Evolutionary conservation across 1,140 invertebrate genomes (phyloP).

Genomic region (Lutraria rhynchaena): DNA sequence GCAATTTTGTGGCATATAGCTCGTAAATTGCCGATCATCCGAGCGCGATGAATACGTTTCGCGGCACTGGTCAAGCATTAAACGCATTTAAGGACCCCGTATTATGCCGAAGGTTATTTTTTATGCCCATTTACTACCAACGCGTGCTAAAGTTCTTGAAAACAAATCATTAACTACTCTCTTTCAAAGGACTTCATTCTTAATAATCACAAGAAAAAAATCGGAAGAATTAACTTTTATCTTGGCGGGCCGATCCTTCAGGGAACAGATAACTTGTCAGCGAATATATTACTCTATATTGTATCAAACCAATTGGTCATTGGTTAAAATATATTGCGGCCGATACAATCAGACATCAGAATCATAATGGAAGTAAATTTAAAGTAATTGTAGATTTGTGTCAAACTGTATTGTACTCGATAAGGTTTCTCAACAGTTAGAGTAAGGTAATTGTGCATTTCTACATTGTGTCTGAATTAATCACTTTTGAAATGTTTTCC

Average conservation of each 20-base stretch:
- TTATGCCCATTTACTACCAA: conserved; percentile 41
- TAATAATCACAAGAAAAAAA: too few relatives aligned
- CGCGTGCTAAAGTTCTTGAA: conserved; percentile 34
- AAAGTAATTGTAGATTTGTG: conserved; percentile 44
- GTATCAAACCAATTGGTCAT: too few relatives aligned
- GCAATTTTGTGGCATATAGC: conserved; percentile 55
- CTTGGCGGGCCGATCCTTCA: not conserved
- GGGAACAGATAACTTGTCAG: not conserved
- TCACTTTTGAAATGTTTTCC: too few relatives aligned
- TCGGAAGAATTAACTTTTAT: not conserved
- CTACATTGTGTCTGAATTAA: not conserved
- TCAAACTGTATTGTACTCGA: too few relatives aligned
- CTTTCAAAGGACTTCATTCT: conserved; percentile 16
- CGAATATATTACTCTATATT: not conserved
- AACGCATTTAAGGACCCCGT: conserved; percentile 26
- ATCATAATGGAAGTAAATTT: conserved; percentile 42
- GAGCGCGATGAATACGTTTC: conserved; percentile 17
- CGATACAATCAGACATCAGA: conserved; percentile 12
- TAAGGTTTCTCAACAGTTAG: too few relatives aligned
- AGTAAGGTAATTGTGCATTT: conserved; percentile 34
- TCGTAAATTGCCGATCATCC: conserved; percentile 29
- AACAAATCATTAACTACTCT: conserved; percentile 28
- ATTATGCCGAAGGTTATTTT: conserved; percentile 40
- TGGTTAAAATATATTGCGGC: conserved; percentile 20
- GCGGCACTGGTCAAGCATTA: conserved; percentile 48